Conservation (phyloP, 2,113 vertebrate genomes). For the Calidris pugnax region DNA sequence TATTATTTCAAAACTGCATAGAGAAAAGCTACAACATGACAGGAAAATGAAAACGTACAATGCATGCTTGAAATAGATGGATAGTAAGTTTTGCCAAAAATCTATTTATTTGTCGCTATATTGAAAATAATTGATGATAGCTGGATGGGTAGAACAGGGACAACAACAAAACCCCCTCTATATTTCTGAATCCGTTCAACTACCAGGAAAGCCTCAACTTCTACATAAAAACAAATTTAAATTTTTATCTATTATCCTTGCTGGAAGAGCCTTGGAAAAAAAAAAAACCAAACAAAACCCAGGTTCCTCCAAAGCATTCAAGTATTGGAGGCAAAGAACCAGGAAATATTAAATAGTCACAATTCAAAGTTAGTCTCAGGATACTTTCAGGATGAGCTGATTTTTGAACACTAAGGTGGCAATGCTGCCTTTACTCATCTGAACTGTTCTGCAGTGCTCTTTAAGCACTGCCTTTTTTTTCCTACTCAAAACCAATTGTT, state of each 20-base stretch:
- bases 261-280: not conserved
- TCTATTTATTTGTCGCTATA: not conserved
- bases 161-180: not conserved
- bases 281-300: not conserved
- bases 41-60: not conserved
- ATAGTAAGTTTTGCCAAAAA: not conserved
- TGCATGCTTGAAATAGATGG: not conserved
- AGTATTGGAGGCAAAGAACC: not conserved
- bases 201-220: not conserved
- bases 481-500: not conserved
- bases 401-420: not conserved
- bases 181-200: not conserved
- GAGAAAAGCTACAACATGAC: not conserved
- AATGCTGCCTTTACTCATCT: not conserved
- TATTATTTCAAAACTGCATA: not conserved
- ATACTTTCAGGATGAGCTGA: not conserved
- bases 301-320: not conserved
- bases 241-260: not conserved
- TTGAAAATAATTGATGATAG: not conserved
- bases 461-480: not conserved
- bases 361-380: not conserved
- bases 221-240: not conserved
- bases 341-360: not conserved
- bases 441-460: not conserved
- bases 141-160: not conserved